phyloP scores from a whole-genome alignment of 2,797 vertebrate genomes.

The Cygnus olor region DNA sequence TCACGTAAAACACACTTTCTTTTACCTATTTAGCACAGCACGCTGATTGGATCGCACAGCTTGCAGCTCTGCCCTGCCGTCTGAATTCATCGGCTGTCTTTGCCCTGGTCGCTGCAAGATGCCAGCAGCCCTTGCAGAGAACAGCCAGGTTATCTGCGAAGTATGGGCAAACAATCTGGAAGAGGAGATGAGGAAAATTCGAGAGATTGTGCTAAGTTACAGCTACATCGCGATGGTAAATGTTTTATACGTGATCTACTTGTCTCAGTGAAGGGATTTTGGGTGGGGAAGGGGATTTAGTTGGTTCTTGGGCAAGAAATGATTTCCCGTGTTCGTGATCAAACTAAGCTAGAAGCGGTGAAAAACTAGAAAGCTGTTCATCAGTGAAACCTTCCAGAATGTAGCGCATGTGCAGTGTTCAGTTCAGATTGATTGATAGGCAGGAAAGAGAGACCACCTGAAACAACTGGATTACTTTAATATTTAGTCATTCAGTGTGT shows the following conservation, averaged over 20 bases:
- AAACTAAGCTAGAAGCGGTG: background rate
- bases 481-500: background rate
- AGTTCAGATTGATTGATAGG: background rate
- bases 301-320: background rate
- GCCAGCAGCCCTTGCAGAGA: constrained; percentile 97
- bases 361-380: background rate
- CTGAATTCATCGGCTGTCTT: background rate
- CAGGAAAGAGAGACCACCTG: background rate
- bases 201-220: constrained; percentile 95
- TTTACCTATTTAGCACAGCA: background rate
- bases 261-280: background rate
- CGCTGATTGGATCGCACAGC: background rate
- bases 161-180: constrained; percentile 99
- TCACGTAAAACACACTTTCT: background rate
- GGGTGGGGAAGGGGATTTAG: background rate
- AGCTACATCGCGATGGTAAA: constrained; percentile 97
- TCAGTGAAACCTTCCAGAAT: background rate
- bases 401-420: background rate
- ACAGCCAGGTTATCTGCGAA: constrained; percentile 98
- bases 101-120: constrained; percentile 79
- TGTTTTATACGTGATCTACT: background rate
- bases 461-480: background rate
- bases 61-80: background rate
- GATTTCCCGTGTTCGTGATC: fast-evolving
- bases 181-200: constrained; percentile 98